Evolutionary conservation across 2,113 vertebrate genomes (phyloP).

Genomic region (Phodopus roborovskii): DNA sequence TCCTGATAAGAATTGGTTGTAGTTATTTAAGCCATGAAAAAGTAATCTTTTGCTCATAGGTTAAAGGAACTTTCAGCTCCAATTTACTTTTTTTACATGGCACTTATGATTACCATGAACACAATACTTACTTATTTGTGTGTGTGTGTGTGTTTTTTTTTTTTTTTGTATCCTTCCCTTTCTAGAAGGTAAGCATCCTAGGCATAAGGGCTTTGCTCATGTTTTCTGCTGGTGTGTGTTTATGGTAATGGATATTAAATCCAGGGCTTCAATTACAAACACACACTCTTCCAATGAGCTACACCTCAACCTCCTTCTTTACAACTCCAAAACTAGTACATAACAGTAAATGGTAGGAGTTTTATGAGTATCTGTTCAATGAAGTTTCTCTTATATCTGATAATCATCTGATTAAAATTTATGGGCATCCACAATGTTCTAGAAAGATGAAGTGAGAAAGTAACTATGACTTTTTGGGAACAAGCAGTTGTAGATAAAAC

Average conservation of each 20-base stretch:
- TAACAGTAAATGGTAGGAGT: background rate
- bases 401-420: background rate
- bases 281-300: too few species aligned
- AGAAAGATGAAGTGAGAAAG: background rate
- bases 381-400: background rate
- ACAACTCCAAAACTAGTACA: background rate
- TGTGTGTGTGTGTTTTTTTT: too few species aligned
- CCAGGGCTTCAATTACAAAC: background rate
- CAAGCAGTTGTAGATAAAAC: slow-evolving; percentile 32
- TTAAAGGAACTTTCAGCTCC: background rate
- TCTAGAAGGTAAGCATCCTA: background rate
- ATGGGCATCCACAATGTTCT: background rate
- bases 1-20: slow-evolving; percentile 15
- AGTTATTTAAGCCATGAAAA: slow-evolving; percentile 21
- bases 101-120: background rate
- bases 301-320: background rate
- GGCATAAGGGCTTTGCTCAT: background rate
- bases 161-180: background rate
- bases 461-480: background rate
- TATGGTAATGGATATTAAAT: background rate
- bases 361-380: slow-evolving; percentile 13
- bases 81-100: background rate
- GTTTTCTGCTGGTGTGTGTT: background rate
- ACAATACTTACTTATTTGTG: background rate
- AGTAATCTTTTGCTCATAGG: background rate